phyloP scores from a whole-genome alignment of 2,888 invertebrate species.

The Tiliacea aurago region DNA sequence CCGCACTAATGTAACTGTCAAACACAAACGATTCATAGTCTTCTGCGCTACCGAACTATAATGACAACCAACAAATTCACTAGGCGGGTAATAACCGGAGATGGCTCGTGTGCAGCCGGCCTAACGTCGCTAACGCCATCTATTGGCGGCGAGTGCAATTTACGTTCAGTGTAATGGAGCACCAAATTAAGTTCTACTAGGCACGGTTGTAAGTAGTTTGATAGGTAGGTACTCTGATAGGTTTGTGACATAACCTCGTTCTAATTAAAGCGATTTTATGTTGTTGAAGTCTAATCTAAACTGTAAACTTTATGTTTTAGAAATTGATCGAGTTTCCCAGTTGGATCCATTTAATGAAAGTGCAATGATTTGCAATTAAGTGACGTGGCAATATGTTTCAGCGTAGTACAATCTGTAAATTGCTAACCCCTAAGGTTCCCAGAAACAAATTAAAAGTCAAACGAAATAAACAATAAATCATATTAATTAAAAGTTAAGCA shows the following conservation, averaged over 20 bases:
- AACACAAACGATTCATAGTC: slow-evolving; percentile 47
- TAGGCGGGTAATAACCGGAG: slow-evolving; percentile 12
- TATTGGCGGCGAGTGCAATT: slow-evolving; percentile 48
- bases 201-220: slow-evolving; percentile 2
- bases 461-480: neutral
- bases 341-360: neutral
- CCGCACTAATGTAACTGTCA: slow-evolving; percentile 44
- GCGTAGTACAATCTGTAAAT: neutral
- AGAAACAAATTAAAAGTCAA: neutral
- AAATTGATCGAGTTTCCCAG: neutral
- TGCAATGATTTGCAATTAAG: too few species aligned
- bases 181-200: slow-evolving; percentile 58
- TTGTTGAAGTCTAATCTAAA: neutral
- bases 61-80: slow-evolving; percentile 34
- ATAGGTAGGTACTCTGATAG: neutral
- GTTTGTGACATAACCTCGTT: slow-evolving; percentile 2
- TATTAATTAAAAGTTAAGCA: neutral
- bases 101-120: slow-evolving; percentile 22
- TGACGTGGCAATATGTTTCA: neutral
- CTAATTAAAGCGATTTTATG: slow-evolving; percentile 13
- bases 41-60: slow-evolving; percentile 35
- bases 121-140: slow-evolving; percentile 40
- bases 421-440: too few species aligned
- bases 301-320: neutral
- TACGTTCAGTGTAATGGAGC: slow-evolving; percentile 57